Conservation (phyloP, 2,797 vertebrate species). For the Sphaeramia orbicularis region DNA sequence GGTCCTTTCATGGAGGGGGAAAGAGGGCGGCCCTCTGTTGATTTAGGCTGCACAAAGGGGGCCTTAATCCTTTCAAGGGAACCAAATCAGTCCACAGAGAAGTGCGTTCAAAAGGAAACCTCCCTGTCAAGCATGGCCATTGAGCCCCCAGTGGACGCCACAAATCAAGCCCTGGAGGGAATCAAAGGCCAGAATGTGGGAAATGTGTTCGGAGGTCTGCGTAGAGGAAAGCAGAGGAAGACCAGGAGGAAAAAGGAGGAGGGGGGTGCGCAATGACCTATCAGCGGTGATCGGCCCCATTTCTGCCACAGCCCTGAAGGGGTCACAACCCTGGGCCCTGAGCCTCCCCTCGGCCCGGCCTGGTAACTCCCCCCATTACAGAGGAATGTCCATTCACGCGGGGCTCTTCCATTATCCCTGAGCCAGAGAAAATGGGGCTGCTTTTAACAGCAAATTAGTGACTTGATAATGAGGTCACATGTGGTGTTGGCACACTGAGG, state of each 20-base stretch:
- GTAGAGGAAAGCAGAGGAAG: conserved; percentile 37
- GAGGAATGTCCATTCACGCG: conserved; percentile 86
- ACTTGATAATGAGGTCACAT: conserved; percentile 83
- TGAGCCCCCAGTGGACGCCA: conserved; percentile 90
- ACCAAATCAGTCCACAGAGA: conserved; percentile 92
- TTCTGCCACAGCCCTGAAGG: conserved; percentile 73
- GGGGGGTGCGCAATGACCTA: conserved; percentile 66
- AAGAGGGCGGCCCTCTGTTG: conserved; percentile 92
- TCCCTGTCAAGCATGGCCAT: conserved; percentile 90
- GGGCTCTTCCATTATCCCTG: conserved; percentile 77
- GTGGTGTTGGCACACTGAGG: conserved; percentile 72
- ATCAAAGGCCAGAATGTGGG: conserved; percentile 94
- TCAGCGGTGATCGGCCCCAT: conserved; percentile 77
- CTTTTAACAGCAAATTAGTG: conserved; percentile 86
- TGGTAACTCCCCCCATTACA: conserved; percentile 81
- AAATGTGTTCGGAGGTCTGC: conserved; percentile 81
- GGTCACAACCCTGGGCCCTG: conserved; percentile 77
- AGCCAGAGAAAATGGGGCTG: conserved; percentile 76
- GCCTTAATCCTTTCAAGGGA: conserved; percentile 96
- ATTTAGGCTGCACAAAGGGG: conserved; percentile 95
- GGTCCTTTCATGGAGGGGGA: conserved; percentile 84
- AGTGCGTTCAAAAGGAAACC: conserved; percentile 89
- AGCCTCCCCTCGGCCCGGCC: conserved; percentile 50
- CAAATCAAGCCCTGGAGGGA: conserved; percentile 91
- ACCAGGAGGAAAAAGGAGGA: conserved; percentile 50